Base-by-base conservation (phyloP, 2,888 invertebrate species). In the Julus scanicus region DNA sequence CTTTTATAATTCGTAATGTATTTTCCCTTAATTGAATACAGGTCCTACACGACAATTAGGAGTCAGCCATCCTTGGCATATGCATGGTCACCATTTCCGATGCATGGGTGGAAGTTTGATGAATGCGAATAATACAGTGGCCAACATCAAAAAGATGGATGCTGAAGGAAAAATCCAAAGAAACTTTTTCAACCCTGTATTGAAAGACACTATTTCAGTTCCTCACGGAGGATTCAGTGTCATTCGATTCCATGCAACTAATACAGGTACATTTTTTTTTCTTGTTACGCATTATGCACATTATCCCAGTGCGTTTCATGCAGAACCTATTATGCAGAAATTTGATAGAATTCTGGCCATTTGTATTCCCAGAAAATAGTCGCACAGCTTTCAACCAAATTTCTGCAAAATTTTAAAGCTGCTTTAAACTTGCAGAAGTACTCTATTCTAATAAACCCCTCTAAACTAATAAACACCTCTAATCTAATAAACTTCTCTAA, bases 171-270 rank as follows among this genome's bases (percentile, higher is more conserved):
- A 53, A 53, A 53, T 53, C 11, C 94, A 94, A 89, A 93, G 97
- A 87, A 97, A 96, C 91, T 93, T 97, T 0, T 93, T 94, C 63
- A 94, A 94, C 88, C 95, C 97, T 0, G 96, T 97, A 0, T 92
- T 95, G 2, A 98, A 98, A 92, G 98, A 98, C 91, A 97, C 97
- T 0, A 96, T 97, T 0, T 97, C 97, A 0, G 95, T 97, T 0
- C 97, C 97, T 0, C 97, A 97, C 92, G 97, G 97, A 37, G 98
- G 97, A 0, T 98, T 96, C 90, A 97, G 97, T 0, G 95, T 97
- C 71, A 93, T 97, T 8, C 93, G 97, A 89, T 97, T 97, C 91
- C 94, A 95, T 90, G 97, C 98, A 0, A 94, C 95, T 89, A 98
- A 97, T 92, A 97, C 97, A 90, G 97, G 96, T 95, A 92, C 53